Percentiles rank a stretch among this genome's conserved stretches.
Conservation (phyloP, 2,113 vertebrate genomes). For the Dissostichus mawsoni region DNA sequence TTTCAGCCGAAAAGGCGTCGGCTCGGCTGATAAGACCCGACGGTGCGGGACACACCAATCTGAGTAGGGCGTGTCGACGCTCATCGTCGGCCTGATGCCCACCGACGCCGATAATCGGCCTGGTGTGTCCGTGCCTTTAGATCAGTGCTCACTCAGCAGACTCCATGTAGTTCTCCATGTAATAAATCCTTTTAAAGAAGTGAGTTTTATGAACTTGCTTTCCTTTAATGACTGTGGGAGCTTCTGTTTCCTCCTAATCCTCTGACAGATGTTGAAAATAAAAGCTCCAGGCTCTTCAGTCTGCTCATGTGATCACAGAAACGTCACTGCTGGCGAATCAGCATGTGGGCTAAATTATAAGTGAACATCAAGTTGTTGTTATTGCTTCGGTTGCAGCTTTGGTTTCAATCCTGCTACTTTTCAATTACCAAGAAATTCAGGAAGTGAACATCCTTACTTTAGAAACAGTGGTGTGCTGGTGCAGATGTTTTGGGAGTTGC, state of each 20-base stretch:
- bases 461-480: slow-evolving; percentile 9
- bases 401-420: no score
- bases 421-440: neutral
- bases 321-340: no score
- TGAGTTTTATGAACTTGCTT: slow-evolving; percentile 9
- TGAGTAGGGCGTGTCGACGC: no score
- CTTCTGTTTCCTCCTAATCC: slow-evolving; percentile 40
- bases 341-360: no score
- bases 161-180: slow-evolving; percentile 15
- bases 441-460: slow-evolving; percentile 12
- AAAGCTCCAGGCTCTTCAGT: neutral
- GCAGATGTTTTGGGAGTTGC: slow-evolving; percentile 55
- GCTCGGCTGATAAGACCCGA: no score
- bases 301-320: no score
- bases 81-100: no score
- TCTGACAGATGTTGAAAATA: slow-evolving; percentile 38
- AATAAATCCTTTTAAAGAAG: slow-evolving; percentile 40
- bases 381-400: no score
- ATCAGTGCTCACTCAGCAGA: slow-evolving; percentile 30
- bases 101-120: no score
- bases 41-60: no score
- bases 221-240: slow-evolving; percentile 30
- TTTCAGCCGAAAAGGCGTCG: no score
- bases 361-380: no score
- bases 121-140: slow-evolving; percentile 7